These are phyloP conservation scores for Caenorhabditis tropicalis DNA, from an alignment of 1,140 invertebrate species.

Conservation along the genomic window DNA sequence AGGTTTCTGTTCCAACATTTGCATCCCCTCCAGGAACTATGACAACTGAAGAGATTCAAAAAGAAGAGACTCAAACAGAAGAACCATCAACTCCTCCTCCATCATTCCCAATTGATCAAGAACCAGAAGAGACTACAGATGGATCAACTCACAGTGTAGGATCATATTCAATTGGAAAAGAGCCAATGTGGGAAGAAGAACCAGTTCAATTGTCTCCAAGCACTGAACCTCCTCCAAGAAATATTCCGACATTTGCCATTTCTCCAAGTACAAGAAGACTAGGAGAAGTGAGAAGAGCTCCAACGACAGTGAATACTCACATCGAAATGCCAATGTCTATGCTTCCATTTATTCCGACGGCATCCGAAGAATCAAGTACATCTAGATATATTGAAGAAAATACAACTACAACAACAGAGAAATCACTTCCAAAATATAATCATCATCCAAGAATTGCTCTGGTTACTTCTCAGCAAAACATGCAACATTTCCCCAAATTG, in stretches of 20 bases:
- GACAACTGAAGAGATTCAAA: conserved; percentile 80
- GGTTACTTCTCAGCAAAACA: conserved; percentile 7
- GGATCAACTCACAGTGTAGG: conserved; percentile 5
- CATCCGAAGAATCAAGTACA: neutral
- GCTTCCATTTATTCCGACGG: conserved; percentile 17
- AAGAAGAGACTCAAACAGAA: neutral
- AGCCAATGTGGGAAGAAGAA: conserved; percentile 11
- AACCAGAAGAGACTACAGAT: neutral
- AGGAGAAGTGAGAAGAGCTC: conserved; percentile 11
- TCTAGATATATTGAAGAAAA: neutral
- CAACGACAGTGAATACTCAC: conserved; percentile 2
- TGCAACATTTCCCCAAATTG: conserved; percentile 15
- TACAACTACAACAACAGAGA: neutral
- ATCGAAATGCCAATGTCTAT: conserved; percentile 40
- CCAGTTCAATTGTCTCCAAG: neutral
- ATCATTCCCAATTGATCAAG: neutral
- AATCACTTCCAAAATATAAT: neutral
- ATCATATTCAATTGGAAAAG: conserved; percentile 21
- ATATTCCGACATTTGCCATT: conserved; percentile 20
- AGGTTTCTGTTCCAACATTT: conserved; percentile 96
- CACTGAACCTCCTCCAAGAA: neutral
- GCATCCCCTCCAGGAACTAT: conserved; percentile 81
- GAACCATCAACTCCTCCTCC: neutral
- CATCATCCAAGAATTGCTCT: conserved; percentile 2
- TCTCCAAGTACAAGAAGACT: neutral